These are phyloP conservation scores for Caenorhabditis virilis DNA, from an alignment of 2,888 invertebrate species.

Conservation along the genomic window DNA sequence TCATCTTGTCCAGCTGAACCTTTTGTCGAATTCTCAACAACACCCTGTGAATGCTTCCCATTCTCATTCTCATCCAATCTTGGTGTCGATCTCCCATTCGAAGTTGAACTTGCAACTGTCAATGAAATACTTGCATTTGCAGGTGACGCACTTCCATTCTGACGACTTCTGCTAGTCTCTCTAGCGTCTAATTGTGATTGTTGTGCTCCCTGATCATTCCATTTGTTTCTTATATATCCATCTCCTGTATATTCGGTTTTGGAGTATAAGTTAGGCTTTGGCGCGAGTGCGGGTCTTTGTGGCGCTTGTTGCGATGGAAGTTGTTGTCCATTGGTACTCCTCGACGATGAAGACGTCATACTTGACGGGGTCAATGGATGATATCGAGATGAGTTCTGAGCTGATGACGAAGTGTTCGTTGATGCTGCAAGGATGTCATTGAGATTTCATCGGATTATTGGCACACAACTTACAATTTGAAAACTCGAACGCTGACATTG, in stretches of 20 bases:
- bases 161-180: not conserved
- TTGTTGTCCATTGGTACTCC: conserved; percentile 11
- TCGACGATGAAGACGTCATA: conserved; percentile 30
- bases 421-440: too few relatives aligned
- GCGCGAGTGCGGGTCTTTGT: conserved; percentile 8
- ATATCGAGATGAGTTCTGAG: conserved; percentile 10
- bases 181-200: not conserved
- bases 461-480: conserved; percentile 12
- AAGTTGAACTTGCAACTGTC: conserved; percentile 30
- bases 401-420: not conserved
- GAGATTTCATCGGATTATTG: too few relatives aligned
- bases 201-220: conserved; percentile 5
- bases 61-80: conserved; percentile 31
- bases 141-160: conserved; percentile 39
- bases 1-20: not conserved
- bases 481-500: conserved; percentile 15
- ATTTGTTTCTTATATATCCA: conserved; percentile 24
- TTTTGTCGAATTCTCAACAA: not conserved
- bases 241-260: not conserved
- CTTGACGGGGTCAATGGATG: conserved; percentile 36
- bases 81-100: conserved; percentile 30
- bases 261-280: conserved; percentile 13
- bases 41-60: conserved; percentile 11
- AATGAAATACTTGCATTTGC: conserved; percentile 35
- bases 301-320: conserved; percentile 9